Conservation (phyloP, 1,140 invertebrate genomes). For the Diprion similis region DNA sequence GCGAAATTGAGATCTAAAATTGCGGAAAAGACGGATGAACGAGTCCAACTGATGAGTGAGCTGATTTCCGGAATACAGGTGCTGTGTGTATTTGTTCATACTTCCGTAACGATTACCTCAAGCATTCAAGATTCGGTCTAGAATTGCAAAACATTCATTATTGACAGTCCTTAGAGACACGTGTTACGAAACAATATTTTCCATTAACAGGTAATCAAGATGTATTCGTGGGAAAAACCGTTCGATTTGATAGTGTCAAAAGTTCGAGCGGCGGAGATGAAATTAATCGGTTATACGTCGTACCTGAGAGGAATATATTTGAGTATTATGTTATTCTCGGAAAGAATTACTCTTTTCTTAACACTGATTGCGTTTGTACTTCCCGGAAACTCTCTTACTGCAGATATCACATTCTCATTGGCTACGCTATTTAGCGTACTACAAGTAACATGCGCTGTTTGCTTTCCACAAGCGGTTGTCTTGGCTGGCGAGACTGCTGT, state of each 20-base stretch:
- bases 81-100: conserved; percentile 62
- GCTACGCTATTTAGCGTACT: conserved; percentile 75
- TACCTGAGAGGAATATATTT: conserved; percentile 77
- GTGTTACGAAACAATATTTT: background rate
- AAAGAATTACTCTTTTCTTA: conserved; percentile 76
- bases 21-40: conserved; percentile 71
- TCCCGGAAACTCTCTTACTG: conserved; percentile 70
- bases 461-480: conserved; percentile 76
- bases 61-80: conserved; percentile 76
- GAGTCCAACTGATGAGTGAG: conserved; percentile 82
- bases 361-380: conserved; percentile 75
- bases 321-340: conserved; percentile 73
- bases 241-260: conserved; percentile 66
- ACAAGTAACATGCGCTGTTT: conserved; percentile 69
- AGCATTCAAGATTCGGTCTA: no score
- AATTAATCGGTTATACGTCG: conserved; percentile 71
- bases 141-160: no score
- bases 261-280: conserved; percentile 70
- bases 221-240: conserved; percentile 81
- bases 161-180: background rate
- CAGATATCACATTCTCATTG: conserved; percentile 68
- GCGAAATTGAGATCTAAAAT: conserved; percentile 64
- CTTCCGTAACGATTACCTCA: conserved; percentile 49
- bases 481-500: conserved; percentile 71
- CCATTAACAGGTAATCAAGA: conserved; percentile 74